Evolutionary conservation across 23 tunicate genomes (phyloP).

Genomic region (Clavelina lepadiformis): DNA sequence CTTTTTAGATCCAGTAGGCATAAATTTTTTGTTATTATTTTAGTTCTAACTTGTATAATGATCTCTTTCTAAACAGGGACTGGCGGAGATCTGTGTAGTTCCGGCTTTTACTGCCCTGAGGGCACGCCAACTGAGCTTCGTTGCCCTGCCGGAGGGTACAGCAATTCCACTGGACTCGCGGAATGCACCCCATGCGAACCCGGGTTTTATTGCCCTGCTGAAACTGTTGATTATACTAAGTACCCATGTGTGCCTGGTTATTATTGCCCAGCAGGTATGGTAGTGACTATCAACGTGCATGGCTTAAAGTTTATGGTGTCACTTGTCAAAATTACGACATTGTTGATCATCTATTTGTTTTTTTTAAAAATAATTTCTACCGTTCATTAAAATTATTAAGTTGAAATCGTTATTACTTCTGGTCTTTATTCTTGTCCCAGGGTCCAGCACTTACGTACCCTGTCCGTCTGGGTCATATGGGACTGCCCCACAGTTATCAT

Average conservation of each 20-base stretch:
- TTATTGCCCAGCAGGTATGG: conserved; percentile 79
- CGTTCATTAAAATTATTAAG: neutral
- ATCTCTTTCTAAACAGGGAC: conserved; percentile 11
- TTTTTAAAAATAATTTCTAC: neutral
- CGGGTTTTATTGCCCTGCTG: conserved; percentile 86
- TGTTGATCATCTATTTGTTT: no score
- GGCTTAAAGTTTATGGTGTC: neutral
- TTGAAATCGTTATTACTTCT: neutral
- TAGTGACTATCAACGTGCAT: neutral
- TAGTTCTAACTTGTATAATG: conserved; percentile 1
- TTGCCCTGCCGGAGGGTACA: conserved; percentile 82
- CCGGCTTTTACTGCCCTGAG: conserved; percentile 67
- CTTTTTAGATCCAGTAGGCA: neutral
- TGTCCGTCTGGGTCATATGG: conserved; percentile 94
- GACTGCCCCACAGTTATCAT: conserved; percentile 13
- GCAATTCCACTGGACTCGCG: conserved; percentile 48
- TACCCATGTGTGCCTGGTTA: conserved; percentile 77
- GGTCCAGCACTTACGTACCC: conserved; percentile 45
- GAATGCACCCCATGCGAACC: conserved; percentile 56
- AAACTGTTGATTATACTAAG: conserved; percentile 24
- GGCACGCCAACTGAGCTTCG: conserved; percentile 44
- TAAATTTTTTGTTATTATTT: no score
- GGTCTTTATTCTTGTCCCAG: conserved; percentile 18
- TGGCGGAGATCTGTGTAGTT: conserved; percentile 54
- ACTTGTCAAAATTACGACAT: no score